Percentiles rank a stretch among this genome's conserved stretches.
phyloP scores from a whole-genome alignment of 2,888 invertebrate species.

The Trichacis sp. region DNA sequence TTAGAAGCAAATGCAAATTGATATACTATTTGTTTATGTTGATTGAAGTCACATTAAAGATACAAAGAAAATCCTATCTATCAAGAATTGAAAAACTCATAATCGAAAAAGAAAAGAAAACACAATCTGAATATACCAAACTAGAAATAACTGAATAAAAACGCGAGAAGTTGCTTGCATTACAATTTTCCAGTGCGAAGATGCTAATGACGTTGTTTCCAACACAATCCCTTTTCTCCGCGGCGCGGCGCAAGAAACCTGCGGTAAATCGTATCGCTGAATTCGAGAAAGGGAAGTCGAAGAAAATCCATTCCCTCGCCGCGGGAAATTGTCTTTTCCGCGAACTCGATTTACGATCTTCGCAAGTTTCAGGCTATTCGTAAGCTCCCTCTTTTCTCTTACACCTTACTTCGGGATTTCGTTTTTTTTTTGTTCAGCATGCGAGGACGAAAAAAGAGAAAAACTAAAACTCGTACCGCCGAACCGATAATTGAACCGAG shows the following conservation, averaged over 20 bases:
- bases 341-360: slow-evolving; percentile 44
- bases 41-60: too few species aligned
- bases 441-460: slow-evolving; percentile 33
- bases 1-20: too few species aligned
- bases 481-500: slow-evolving; percentile 60
- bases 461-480: slow-evolving; percentile 38
- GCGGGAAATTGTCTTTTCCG: slow-evolving; percentile 42
- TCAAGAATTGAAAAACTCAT: too few species aligned
- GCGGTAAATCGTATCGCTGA: slow-evolving; percentile 31
- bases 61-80: too few species aligned
- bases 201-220: neutral
- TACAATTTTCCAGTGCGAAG: neutral
- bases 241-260: slow-evolving; percentile 9
- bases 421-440: slow-evolving; percentile 32
- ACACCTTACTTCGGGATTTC: slow-evolving; percentile 40
- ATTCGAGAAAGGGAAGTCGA: slow-evolving; percentile 37
- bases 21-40: too few species aligned
- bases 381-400: slow-evolving; percentile 30
- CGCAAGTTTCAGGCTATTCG: slow-evolving; percentile 39
- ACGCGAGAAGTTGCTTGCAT: neutral
- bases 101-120: too few species aligned
- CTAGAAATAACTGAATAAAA: too few species aligned
- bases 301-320: slow-evolving; percentile 39
- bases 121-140: too few species aligned
- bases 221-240: neutral